Evolutionary conservation across 2,113 vertebrate genomes (phyloP).

Genomic region (Microtus richardsoni): DNA sequence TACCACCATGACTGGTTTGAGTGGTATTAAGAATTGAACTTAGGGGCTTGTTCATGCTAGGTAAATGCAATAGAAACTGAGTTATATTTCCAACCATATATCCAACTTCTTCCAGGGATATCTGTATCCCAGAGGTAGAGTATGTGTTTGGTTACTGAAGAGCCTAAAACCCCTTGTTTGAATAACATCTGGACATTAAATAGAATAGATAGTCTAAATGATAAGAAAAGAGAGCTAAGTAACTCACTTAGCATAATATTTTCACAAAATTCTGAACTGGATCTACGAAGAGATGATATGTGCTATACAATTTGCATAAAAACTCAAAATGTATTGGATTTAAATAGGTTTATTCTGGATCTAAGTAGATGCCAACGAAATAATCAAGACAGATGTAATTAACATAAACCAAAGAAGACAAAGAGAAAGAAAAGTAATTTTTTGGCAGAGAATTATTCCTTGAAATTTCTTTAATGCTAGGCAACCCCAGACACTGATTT

Average conservation of each 20-base stretch:
- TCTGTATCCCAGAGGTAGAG: background rate
- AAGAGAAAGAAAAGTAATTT: slow-evolving; percentile 67
- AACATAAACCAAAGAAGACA: slow-evolving; percentile 70
- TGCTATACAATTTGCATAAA: slow-evolving; percentile 64
- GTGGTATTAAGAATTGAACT: background rate
- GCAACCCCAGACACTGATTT: slow-evolving; percentile 67
- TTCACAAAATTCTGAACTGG: slow-evolving; percentile 39
- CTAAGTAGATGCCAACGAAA: slow-evolving; percentile 43
- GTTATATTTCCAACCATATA: background rate
- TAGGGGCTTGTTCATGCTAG: background rate
- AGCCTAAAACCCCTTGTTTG: background rate
- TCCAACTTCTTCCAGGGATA: background rate
- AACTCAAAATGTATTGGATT: slow-evolving; percentile 47
- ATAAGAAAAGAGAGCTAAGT: background rate
- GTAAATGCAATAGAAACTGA: background rate
- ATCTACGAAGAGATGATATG: slow-evolving; percentile 20
- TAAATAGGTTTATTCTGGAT: slow-evolving; percentile 65
- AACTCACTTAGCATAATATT: slow-evolving; percentile 16
- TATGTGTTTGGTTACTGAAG: background rate
- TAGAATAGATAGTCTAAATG: background rate
- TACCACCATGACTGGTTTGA: background rate
- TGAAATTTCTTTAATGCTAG: slow-evolving; percentile 66
- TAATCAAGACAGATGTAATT: slow-evolving; percentile 59
- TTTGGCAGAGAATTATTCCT: slow-evolving; percentile 60
- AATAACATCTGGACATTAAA: background rate